Percentiles rank a stretch among this genome's conserved stretches.
These are phyloP conservation scores for Rhagophthalmus giganteus DNA, from an alignment of 2,888 invertebrate species.

Conservation along the genomic window DNA sequence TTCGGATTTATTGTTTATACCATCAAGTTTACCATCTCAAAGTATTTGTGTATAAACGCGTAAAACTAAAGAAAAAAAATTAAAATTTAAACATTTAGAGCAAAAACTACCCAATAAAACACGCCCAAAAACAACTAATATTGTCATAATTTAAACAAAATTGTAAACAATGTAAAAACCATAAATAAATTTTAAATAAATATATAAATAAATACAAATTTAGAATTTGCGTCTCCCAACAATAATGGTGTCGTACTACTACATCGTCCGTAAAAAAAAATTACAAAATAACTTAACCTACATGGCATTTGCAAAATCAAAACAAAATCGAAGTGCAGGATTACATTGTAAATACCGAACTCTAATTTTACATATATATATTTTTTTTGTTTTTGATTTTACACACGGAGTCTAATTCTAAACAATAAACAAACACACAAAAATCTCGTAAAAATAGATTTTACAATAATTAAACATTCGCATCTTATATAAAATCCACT, in stretches of 20 bases:
- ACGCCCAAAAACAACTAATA: constrained; percentile 46
- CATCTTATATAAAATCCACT: constrained; percentile 39
- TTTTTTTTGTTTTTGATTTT: too few species aligned
- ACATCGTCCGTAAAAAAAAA: too few species aligned
- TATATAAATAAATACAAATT: constrained; percentile 44
- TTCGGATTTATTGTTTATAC: too few species aligned
- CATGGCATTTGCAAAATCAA: too few species aligned
- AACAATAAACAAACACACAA: constrained; percentile 35
- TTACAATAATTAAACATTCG: constrained; percentile 19
- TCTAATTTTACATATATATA: constrained; percentile 7
- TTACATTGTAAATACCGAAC: constrained; percentile 6
- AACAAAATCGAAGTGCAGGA: constrained; percentile 8
- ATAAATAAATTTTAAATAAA: constrained; percentile 44
- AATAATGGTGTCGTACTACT: constrained; percentile 49
- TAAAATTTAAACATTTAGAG: constrained; percentile 40
- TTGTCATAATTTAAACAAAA: constrained; percentile 50
- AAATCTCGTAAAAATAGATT: constrained; percentile 23
- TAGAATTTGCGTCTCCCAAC: constrained; percentile 43
- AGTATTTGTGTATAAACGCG: too few species aligned
- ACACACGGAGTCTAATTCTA: constrained; percentile 28
- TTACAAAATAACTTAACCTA: too few species aligned
- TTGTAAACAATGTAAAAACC: constrained; percentile 44
- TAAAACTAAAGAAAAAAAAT: constrained; percentile 32
- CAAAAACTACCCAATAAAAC: constrained; percentile 44
- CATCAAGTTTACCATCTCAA: too few species aligned